Evolutionary conservation across 2,797 vertebrate species (phyloP).

Genomic region (Notolabrus celidotus): DNA sequence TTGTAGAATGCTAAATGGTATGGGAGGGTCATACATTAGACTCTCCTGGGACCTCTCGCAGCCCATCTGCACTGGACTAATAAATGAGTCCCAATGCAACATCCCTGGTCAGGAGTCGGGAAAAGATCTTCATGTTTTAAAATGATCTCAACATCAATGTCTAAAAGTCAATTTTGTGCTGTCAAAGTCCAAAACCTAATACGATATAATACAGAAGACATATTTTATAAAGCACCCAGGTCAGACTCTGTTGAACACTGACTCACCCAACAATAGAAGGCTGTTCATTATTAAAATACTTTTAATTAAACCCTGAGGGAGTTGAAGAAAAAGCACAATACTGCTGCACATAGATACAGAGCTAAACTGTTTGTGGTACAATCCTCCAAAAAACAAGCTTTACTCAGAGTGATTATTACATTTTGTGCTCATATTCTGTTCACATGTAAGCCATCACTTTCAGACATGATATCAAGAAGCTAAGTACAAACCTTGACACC

Average conservation of each 20-base stretch:
- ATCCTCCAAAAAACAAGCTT: neutral
- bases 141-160: neutral
- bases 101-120: too few relatives aligned
- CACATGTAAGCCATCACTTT: constrained; percentile 19
- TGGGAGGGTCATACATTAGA: too few relatives aligned
- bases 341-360: constrained; percentile 44
- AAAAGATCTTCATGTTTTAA: constrained; percentile 9
- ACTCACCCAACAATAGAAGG: constrained; percentile 41
- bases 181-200: neutral
- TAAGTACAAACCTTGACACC: constrained; percentile 51
- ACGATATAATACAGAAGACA: neutral
- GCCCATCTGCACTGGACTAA: too few relatives aligned
- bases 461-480: constrained; percentile 24
- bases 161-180: constrained; percentile 1
- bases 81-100: too few relatives aligned
- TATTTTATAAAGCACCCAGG: constrained; percentile 13
- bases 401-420: neutral
- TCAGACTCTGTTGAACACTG: constrained; percentile 41
- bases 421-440: constrained; percentile 17
- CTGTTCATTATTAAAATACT: constrained; percentile 33
- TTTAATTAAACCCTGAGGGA: constrained; percentile 60
- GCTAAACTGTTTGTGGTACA: constrained; percentile 11
- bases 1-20: too few relatives aligned
- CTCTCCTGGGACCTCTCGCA: too few relatives aligned
- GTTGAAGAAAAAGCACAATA: constrained; percentile 16